Evolutionary conservation across 1,140 invertebrate genomes (phyloP), one percentile per base, ranked within the genome.

Genomic region (Lepidurus arcticus): DNA sequence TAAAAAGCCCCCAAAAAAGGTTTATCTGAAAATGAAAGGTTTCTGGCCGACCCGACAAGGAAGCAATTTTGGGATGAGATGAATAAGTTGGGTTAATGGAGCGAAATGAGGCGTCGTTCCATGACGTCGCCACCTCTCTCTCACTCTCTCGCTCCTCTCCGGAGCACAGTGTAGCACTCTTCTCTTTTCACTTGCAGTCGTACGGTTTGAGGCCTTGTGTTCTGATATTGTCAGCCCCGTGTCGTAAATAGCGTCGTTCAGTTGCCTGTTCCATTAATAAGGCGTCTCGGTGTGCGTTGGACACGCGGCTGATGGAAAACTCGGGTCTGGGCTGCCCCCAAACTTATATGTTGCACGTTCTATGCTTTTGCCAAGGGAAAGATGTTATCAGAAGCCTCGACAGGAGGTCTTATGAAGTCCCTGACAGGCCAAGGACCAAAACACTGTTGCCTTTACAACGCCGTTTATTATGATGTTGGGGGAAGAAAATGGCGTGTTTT

Each of bases 231-330:
- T 65, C 53, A 65, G 53, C 53, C 53, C n/a, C 53, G 53, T 65
- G 53, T 65, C 53, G 53, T 21, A 65, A 65, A 65, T 65, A 65
- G 53, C 53, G 53, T 65, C 53, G 53, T 65, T 65, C 53, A 65
- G 53, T 65, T 65, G 53, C 53, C 53, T 65, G 53, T 65, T 65
- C 53, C 53, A 65, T 65, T 65, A 65, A 65, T 65, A 65, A 65
- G 53, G 53, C 53, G 53, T 65, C 53, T 65, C 53, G 53, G 53
- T 65, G 53, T 65, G 53, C 53, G 53, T 65, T 65, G 53, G 53
- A 65, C 53, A 65, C 53, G 53, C n/a, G 53, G 53, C 53, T 65
- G 53, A 65, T 65, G 53, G 53, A 65, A 65, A 65, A 65, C 53
- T 65, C 53, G 53, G 21, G 53, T 65, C 53, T 65, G 53, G 34